Percentiles rank a stretch among this genome's conserved stretches.
These are phyloP conservation scores for Tiphia femorata DNA, from an alignment of 2,888 invertebrate genomes.

Conservation along the genomic window DNA sequence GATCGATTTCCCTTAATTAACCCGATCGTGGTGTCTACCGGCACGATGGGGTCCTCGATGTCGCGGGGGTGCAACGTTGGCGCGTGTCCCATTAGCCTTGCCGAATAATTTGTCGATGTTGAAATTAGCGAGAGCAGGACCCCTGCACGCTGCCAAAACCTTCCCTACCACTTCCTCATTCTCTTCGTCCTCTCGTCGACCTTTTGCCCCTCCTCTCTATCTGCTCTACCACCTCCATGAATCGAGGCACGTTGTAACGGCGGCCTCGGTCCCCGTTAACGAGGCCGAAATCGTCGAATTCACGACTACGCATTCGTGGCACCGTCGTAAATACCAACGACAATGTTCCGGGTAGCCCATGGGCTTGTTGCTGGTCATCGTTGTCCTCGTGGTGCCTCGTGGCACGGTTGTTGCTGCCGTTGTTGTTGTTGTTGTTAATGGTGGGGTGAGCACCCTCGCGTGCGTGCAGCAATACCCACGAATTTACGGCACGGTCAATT, in stretches of 20 bases:
- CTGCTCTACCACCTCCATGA: too few species aligned
- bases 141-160: too few species aligned
- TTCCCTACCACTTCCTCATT: too few species aligned
- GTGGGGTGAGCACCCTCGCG: too few species aligned
- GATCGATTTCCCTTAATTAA: constrained; percentile 37
- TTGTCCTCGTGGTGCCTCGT: too few species aligned
- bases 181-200: background rate
- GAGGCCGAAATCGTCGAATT: background rate
- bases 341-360: background rate
- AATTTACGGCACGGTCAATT: too few species aligned
- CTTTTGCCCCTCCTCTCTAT: background rate
- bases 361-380: too few species aligned
- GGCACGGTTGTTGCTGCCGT: too few species aligned
- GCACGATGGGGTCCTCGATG: constrained; percentile 9
- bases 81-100: constrained; percentile 35
- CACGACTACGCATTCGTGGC: background rate
- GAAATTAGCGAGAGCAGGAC: constrained; percentile 27
- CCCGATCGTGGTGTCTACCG: constrained; percentile 15
- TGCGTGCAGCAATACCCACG: too few species aligned
- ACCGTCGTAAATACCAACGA: background rate
- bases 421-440: too few species aligned
- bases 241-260: too few species aligned
- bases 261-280: background rate
- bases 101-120: constrained; percentile 40
- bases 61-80: constrained; percentile 20